Conservation (phyloP, 2,888 invertebrate species). For the Psylliodes chrysocephalus region DNA sequence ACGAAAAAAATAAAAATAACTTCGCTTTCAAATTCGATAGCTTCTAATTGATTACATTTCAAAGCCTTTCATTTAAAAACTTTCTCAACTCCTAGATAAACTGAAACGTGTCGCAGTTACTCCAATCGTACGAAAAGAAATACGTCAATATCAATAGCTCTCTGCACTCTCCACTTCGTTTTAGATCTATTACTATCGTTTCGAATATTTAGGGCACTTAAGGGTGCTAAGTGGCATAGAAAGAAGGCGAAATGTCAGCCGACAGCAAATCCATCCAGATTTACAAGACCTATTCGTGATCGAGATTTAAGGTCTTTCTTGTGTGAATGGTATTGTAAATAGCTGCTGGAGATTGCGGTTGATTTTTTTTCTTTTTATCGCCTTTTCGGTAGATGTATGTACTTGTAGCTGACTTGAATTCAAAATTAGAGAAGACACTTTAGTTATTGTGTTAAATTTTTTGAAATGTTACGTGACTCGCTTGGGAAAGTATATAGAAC, state of each 20-base stretch:
- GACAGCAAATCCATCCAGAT: constrained; percentile 29
- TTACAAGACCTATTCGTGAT: constrained; percentile 23
- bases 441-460: constrained; percentile 18
- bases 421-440: constrained; percentile 16
- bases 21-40: no score
- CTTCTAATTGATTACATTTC: background rate
- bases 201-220: constrained; percentile 23
- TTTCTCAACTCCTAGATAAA: background rate
- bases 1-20: no score
- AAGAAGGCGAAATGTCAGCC: constrained; percentile 19
- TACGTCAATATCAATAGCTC: constrained; percentile 12
- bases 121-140: background rate
- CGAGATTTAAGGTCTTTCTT: constrained; percentile 31
- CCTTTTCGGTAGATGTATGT: constrained; percentile 20
- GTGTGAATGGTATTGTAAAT: constrained; percentile 25
- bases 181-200: constrained; percentile 17
- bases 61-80: background rate
- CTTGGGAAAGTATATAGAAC: background rate
- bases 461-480: constrained; percentile 9
- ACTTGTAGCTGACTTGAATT: constrained; percentile 28
- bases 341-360: constrained; percentile 24
- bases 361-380: constrained; percentile 22
- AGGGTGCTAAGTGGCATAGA: constrained; percentile 23
- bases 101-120: background rate
- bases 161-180: constrained; percentile 18